phyloP scores from a whole-genome alignment of 2,113 vertebrate genomes.

The Aviceda subcristata region DNA sequence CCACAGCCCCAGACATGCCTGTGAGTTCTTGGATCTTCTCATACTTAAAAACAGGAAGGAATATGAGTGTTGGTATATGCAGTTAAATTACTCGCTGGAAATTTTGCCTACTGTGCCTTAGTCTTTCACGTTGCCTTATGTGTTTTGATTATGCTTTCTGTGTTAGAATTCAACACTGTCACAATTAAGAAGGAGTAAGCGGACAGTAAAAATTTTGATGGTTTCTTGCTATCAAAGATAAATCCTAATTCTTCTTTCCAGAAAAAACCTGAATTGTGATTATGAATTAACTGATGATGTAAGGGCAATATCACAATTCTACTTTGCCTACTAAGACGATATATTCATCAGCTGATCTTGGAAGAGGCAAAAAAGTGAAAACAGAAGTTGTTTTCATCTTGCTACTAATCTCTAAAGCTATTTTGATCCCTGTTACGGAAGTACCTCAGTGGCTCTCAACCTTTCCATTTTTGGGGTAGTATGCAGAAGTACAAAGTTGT shows the following conservation, averaged over 20 bases:
- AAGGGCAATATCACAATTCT: background rate
- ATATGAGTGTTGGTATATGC: background rate
- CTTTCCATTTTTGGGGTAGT: background rate
- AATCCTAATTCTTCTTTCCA: background rate
- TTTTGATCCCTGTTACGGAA: background rate
- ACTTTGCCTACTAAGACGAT: background rate
- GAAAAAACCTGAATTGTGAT: background rate
- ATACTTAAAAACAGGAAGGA: conserved; percentile 76
- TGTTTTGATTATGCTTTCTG: background rate
- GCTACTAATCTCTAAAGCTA: background rate
- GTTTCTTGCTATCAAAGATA: background rate
- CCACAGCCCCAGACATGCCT: conserved; percentile 71
- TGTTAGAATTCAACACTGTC: background rate
- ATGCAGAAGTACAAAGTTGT: background rate
- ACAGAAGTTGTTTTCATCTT: background rate
- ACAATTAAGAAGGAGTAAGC: background rate
- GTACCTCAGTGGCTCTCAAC: background rate
- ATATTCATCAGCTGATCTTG: background rate
- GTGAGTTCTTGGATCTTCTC: conserved; percentile 85
- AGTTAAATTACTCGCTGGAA: background rate
- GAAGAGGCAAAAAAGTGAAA: background rate
- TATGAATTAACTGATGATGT: background rate
- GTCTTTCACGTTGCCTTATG: background rate
- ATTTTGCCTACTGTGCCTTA: background rate
- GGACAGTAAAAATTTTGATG: background rate